Evolutionary conservation across 2,797 vertebrate genomes (phyloP).

Genomic region (Phalloptychus januarius): DNA sequence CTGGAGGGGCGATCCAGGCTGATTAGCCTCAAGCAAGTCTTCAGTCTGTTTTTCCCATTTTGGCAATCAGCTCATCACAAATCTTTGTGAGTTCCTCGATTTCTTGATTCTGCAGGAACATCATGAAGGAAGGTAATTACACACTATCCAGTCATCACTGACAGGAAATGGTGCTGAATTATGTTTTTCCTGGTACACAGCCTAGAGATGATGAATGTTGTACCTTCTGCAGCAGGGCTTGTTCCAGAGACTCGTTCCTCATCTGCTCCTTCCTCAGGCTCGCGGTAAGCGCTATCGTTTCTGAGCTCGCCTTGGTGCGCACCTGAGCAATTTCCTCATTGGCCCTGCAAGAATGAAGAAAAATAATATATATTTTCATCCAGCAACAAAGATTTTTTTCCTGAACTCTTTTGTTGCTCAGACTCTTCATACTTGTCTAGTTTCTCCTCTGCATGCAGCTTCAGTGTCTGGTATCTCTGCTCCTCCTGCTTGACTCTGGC

Average conservation of each 20-base stretch:
- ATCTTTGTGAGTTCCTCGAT: constrained; percentile 99
- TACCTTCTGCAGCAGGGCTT: constrained; percentile 94
- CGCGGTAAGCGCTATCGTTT: constrained; percentile 88
- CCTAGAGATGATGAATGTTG: neutral
- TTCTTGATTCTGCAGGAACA: constrained; percentile 90
- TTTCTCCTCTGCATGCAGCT: constrained; percentile 95
- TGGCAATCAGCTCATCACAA: constrained; percentile 98
- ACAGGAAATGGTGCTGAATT: neutral
- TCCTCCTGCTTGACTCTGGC: constrained; percentile 94
- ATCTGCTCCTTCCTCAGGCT: constrained; percentile 95
- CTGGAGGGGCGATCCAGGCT: constrained; percentile 21
- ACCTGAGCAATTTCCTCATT: constrained; percentile 98
- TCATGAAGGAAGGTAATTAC: neutral
- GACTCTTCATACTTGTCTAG: constrained; percentile 87
- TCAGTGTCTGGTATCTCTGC: constrained; percentile 95
- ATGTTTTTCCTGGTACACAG: neutral
- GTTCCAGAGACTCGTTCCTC: constrained; percentile 95
- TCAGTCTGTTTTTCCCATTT: constrained; percentile 93
- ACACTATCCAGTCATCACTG: neutral
- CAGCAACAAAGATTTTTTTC: neutral
- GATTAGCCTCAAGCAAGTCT: constrained; percentile 17
- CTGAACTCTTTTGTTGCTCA: neutral
- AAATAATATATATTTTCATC: neutral
- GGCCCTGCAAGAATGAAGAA: constrained; percentile 78
- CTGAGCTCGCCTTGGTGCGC: constrained; percentile 87